phyloP scores from a whole-genome alignment of 2,113 vertebrate genomes.

The Rhinopomastus cyanomelas region DNA sequence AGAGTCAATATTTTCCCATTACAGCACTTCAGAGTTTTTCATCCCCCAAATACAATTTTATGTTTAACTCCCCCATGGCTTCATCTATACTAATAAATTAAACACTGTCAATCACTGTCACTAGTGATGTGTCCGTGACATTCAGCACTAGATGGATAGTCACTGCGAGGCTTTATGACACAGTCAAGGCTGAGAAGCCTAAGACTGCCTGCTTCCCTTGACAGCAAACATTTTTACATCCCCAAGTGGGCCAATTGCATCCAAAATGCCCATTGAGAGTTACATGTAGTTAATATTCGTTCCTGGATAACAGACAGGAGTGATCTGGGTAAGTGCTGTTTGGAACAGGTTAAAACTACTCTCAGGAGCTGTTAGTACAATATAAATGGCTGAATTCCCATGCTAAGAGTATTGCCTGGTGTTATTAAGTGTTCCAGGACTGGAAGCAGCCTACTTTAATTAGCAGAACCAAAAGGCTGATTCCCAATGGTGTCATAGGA shows the following conservation, averaged over 20 bases:
- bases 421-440: not conserved
- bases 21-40: not conserved
- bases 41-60: not conserved
- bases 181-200: not conserved
- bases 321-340: not conserved
- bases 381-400: not conserved
- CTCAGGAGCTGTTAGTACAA: not conserved
- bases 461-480: not conserved
- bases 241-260: not conserved
- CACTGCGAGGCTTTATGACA: no score
- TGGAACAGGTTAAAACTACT: not conserved
- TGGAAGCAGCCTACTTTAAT: not conserved
- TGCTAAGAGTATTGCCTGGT: not conserved
- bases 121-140: no score
- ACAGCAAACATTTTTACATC: not conserved
- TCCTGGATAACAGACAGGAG: not conserved
- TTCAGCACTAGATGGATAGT: no score
- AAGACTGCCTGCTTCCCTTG: not conserved
- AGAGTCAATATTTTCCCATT: not conserved
- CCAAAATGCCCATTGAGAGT: not conserved
- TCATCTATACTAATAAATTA: not conserved
- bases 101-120: not conserved
- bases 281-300: not conserved
- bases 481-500: not conserved
- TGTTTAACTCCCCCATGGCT: not conserved